phyloP scores from a whole-genome alignment of 2,113 vertebrate species.

The Psilopogon haemacephalus region DNA sequence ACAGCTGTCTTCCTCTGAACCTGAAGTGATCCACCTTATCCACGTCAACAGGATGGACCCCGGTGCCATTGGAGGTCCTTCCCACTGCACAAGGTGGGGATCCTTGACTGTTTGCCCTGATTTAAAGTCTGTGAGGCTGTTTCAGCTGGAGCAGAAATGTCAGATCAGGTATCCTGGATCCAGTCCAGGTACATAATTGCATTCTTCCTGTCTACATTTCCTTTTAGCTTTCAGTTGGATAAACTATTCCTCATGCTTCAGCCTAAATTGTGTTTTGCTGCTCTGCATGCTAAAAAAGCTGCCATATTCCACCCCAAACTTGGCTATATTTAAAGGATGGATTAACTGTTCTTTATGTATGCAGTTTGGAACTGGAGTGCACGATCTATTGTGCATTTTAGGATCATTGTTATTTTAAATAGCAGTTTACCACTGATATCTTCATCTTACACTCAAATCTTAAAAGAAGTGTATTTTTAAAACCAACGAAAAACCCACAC shows the following conservation, averaged over 20 bases:
- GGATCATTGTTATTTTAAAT: conserved; percentile 43
- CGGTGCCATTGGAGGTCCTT: not conserved
- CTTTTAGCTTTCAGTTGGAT: conserved; percentile 28
- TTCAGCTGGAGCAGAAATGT: not conserved
- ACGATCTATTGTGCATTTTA: not conserved
- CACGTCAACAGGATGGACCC: not conserved
- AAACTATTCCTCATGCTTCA: conserved; percentile 2
- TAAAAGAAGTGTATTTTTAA: not conserved
- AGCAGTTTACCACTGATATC: not conserved
- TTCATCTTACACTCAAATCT: not conserved
- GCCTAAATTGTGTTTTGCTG: not conserved
- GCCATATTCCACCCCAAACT: conserved; percentile 38
- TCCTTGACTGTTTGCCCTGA: not conserved
- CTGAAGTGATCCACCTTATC: not conserved
- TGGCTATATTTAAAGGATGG: conserved; percentile 46
- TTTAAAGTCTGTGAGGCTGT: not conserved
- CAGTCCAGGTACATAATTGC: not conserved
- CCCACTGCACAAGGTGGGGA: not conserved
- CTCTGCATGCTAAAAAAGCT: conserved; percentile 25
- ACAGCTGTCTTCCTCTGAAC: not conserved
- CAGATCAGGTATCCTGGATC: conserved; percentile 23
- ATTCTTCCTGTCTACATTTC: conserved; percentile 24
- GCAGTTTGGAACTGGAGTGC: conserved; percentile 24
- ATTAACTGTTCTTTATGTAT: conserved; percentile 64
- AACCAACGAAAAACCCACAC: not conserved